phyloP scores from a whole-genome alignment of 2,888 invertebrate species.

The Xylophagus ater region DNA sequence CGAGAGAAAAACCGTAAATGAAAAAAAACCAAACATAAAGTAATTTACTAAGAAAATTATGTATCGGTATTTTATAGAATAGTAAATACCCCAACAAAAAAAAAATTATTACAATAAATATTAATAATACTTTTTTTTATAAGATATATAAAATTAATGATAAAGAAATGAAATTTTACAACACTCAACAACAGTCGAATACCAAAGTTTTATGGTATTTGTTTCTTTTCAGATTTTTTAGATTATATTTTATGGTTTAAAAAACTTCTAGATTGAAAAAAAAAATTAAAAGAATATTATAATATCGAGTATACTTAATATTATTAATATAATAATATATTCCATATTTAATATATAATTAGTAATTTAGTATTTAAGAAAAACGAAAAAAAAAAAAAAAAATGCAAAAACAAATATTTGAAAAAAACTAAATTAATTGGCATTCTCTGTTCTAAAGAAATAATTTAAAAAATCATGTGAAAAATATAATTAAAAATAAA shows the following conservation, averaged over 20 bases:
- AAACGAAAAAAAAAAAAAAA: conserved; percentile 10
- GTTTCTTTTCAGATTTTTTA: conserved; percentile 6
- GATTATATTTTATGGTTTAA: no score
- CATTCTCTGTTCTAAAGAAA: conserved; percentile 16
- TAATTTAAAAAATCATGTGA: conserved; percentile 9
- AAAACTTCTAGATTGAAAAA: no score
- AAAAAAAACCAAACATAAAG: conserved; percentile 8
- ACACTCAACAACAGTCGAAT: neutral
- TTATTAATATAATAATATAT: no score
- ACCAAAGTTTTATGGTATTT: conserved; percentile 1
- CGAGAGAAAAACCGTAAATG: conserved; percentile 18
- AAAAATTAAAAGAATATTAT: no score
- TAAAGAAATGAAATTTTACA: neutral
- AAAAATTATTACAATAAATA: neutral
- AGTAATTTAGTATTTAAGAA: no score
- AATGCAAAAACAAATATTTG: conserved; percentile 4
- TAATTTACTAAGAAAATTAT: conserved; percentile 14
- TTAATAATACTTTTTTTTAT: neutral
- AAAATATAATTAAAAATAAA: conserved; percentile 7
- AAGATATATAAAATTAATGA: neutral
- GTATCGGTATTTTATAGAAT: neutral
- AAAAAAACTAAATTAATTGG: conserved; percentile 14
- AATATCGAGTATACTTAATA: no score
- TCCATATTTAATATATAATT: no score
- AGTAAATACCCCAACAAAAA: conserved; percentile 10